Base-by-base conservation (phyloP, 2,888 invertebrate species). In the Lumbricus terrestris region DNA sequence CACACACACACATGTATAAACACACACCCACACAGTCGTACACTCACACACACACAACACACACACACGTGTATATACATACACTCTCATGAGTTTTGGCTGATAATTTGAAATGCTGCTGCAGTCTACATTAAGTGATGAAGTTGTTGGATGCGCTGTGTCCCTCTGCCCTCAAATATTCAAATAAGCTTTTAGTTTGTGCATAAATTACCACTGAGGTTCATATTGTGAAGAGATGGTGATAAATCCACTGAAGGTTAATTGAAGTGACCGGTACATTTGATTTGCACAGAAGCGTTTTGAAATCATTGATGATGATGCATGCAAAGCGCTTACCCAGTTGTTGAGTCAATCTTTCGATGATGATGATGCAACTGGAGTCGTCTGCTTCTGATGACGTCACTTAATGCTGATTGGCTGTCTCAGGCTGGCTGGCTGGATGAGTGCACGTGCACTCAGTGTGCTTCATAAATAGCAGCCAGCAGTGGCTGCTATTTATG, bases 11-110 rank as follows among this genome's bases (percentile, higher is more conserved):
- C 40, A 40, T 34, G 83, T 34, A 89, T 83, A n/a, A 20, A n/a
- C 82, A 88, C 3, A 88, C 23, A 37, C 3, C 5, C n/a, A 88
- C 18, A 20, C n/a, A 37, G 29, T 6, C 16, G 6, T 4, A 5
- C n/a, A 88, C 18, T 37, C 42, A 88, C 4, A 40, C 15, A 15
- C 23, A 89, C 34, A 89, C n/a, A n/a, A n/a, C n/a, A n/a, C n/a
- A n/a, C 29, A 89, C 82, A 89, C 16, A 33, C 47, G 83, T 34
- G 69, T 89, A 89, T 82, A 89, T 20, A 82, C 69, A 82, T 34
- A 89, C 47, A 89, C 38, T 5, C 5, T 38, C 38, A 38, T 38
- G 42, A 18, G 16, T 23, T 5, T 20, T 16, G 47, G 47, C 47
- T 47, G 47, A 20, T 47, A 1, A 5, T 47, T 29, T 69, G 69